phyloP scores from a whole-genome alignment of 2,888 invertebrate genomes.

The Caenorhabditis sp. region DNA sequence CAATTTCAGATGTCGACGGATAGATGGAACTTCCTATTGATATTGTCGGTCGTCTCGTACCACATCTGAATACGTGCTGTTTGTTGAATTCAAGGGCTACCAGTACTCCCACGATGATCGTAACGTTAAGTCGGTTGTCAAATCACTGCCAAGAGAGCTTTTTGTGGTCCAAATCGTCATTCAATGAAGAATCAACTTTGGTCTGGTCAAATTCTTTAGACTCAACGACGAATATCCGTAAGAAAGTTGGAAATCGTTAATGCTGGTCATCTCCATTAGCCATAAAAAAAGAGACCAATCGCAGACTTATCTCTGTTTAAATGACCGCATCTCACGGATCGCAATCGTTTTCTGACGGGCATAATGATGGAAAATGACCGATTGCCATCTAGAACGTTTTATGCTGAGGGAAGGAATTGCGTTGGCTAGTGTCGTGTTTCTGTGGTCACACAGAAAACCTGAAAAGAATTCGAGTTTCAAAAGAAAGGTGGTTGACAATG shows the following conservation, averaged over 20 bases:
- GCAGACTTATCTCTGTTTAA: conserved; percentile 12
- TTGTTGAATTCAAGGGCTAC: too few relatives aligned
- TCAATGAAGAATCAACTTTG: too few relatives aligned
- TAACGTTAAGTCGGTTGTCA: too few relatives aligned
- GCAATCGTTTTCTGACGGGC: conserved; percentile 6
- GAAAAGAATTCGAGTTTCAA: not conserved
- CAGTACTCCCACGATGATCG: too few relatives aligned
- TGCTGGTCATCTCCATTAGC: not conserved
- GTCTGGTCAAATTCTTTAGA: too few relatives aligned
- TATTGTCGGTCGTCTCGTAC: too few relatives aligned
- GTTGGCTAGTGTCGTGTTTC: conserved; percentile 3
- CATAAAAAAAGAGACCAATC: not conserved
- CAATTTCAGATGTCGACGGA: too few relatives aligned
- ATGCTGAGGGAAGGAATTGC: not conserved
- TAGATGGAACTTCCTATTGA: too few relatives aligned
- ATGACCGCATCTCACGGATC: conserved; percentile 15
- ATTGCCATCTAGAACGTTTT: conserved; percentile 7
- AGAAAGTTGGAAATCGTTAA: not conserved
- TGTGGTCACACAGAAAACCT: conserved; percentile 7
- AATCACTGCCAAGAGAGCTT: too few relatives aligned
- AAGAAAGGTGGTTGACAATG: conserved; percentile 1
- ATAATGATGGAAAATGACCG: conserved; percentile 5
- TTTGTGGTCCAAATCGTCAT: too few relatives aligned
- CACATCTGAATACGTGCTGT: too few relatives aligned
- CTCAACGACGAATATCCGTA: too few relatives aligned